These are phyloP conservation scores for Capitulum mitella DNA, from an alignment of 2,888 invertebrate species.

Conservation along the genomic window DNA sequence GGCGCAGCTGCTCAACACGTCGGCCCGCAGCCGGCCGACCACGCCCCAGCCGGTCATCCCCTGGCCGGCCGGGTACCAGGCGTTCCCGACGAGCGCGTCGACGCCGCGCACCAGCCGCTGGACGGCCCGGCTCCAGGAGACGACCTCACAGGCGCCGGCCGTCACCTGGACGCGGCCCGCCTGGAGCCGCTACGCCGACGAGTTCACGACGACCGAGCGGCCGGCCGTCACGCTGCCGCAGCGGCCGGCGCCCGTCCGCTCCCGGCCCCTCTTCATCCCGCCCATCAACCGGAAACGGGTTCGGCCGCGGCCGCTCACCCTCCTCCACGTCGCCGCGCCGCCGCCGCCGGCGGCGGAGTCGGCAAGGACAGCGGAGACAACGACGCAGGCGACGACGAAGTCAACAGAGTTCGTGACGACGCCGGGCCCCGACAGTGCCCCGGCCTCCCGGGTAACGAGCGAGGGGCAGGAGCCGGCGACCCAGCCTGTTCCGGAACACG, in stretches of 20 bases:
- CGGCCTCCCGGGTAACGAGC: no score
- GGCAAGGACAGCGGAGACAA: no score
- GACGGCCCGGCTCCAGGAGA: neutral
- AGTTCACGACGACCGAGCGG: neutral
- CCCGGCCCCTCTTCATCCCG: neutral
- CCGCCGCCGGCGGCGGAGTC: no score
- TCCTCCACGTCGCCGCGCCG: neutral
- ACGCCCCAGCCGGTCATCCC: neutral
- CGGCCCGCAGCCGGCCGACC: neutral
- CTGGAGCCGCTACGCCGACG: slow-evolving; percentile 2
- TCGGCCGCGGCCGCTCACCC: neutral
- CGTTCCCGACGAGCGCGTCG: neutral
- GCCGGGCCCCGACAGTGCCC: no score
- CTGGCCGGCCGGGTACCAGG: neutral
- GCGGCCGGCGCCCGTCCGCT: neutral
- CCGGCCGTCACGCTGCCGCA: neutral
- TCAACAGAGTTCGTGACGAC: no score
- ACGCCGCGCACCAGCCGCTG: neutral
- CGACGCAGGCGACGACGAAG: neutral
- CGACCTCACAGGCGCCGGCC: neutral
- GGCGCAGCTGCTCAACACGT: neutral
- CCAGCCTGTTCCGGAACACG: no score
- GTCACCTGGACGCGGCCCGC: neutral
- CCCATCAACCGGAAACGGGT: neutral
- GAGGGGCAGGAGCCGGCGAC: no score